Evolutionary conservation across 2,113 vertebrate genomes (phyloP), one percentile per base, ranked within the genome.

Genomic region (Leptobrachium leishanense): DNA sequence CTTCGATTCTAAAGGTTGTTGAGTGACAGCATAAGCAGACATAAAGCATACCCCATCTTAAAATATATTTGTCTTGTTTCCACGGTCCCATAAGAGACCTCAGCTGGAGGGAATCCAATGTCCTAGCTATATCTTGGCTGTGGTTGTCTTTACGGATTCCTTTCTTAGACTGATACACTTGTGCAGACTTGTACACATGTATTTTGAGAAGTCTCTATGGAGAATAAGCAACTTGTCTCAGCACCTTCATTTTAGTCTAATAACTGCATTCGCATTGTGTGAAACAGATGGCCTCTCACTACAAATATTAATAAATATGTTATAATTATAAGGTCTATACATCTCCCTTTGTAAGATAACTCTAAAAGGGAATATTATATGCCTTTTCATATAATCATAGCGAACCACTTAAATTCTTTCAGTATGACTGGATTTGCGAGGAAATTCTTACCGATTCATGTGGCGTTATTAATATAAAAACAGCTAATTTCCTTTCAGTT

Each of bases 211-310:
- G 69, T 65, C 81, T 72, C 83, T 85, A 78, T 81, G 72, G 84
- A 76, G 81, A 86, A 0, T 1, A 84, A 85, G 80, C 83, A 89
- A 44, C 64, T 84, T 69, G 2, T 81, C 85, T 79, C 0, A 42
- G n/a, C 87, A 64, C 82, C 75, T 55, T 88, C 86, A 86, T 79
- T 85, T 31, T 84, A 88, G 81, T 88, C 84, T 85, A 85, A 85
- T 86, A 86, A 86, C 81, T 86, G 77, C 76, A 85, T 82, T 72
- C 85, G 84, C 74, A 85, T 85, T 10, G 80, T 82, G 79, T 85
- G 84, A 85, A 85, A 85, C 83, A 90, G 72, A 84, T 91, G 88
- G 83, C 64, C 84, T 85, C 86, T 86, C 83, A 87, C 87, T 84
- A 80, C 85, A 80, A 81, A 68, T 86, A 85, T 89, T 88, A 87